Evolutionary conservation across 2,888 invertebrate species (phyloP), one percentile per base, ranked within the genome.

Genomic region (Zonitis immaculata): DNA sequence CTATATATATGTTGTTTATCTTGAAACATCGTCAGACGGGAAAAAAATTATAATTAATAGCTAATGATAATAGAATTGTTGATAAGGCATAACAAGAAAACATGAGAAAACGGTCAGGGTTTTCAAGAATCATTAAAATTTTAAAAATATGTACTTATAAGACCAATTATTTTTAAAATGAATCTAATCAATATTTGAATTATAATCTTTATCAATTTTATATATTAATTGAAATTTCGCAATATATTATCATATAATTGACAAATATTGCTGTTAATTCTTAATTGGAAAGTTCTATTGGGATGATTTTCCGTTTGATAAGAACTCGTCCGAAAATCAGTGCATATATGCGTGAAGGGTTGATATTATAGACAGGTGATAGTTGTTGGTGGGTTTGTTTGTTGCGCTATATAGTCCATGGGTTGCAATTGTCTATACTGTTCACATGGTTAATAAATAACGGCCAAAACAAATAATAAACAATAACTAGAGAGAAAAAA

Each of bases 401-500:
- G 14, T 32, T 14, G 32, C 14, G 32, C n/a, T n/a, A n/a, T n/a
- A 32, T 32, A 6, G 32, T 32, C 32, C 22, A 46, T 47, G 54
- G 51, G 50, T 49, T 47, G 26, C 26, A 42, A 46, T 35, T 35
- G 49, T 35, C 18, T 28, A 25, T 28, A 42, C 12, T 26, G 44
- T 50, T 56, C 56, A 56, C 56, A 52, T 52, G 56, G 32, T 25
- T 44, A 12, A 14, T 22, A 44, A 39, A 48, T 59, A 61, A 61
- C 59, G 59, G 57, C 50, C 54, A 42, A 52, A 25, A n/a, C n/a
- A n/a, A n/a, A n/a, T n/a, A 58, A 50, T 46, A 46, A 50, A 59
- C 59, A 61, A 61, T 56, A 52, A 53, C 50, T 47, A 30, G 46
- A n/a, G n/a, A n/a, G n/a, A n/a, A n/a, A n/a, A n/a, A n/a, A n/a